These are phyloP conservation scores for Leptinotarsa haldemani DNA, from an alignment of 2,888 invertebrate genomes.

Conservation along the genomic window DNA sequence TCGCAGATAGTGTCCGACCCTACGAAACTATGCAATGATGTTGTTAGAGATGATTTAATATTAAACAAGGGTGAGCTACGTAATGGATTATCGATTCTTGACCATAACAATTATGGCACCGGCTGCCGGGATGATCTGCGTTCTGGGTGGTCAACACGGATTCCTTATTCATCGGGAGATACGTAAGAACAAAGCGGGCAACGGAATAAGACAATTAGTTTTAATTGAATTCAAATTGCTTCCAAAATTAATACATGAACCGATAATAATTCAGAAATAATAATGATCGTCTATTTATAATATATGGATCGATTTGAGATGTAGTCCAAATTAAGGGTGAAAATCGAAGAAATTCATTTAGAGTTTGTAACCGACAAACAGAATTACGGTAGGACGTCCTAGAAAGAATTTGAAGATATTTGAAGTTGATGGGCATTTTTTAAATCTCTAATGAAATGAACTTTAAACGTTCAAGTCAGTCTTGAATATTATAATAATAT, in stretches of 20 bases:
- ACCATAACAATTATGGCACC: constrained; percentile 28
- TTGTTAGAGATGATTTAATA: constrained; percentile 36
- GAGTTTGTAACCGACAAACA: too few species aligned
- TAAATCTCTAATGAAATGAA: too few species aligned
- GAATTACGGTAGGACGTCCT: too few species aligned
- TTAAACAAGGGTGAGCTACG: constrained; percentile 34
- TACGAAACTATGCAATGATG: constrained; percentile 27
- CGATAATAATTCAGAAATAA: neutral
- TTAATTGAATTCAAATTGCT: neutral
- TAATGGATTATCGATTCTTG: constrained; percentile 37
- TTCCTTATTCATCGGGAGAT: constrained; percentile 5
- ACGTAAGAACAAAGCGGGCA: constrained; percentile 12
- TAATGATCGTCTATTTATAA: neutral
- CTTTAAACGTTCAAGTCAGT: too few species aligned
- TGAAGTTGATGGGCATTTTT: too few species aligned
- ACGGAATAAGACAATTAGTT: constrained; percentile 15
- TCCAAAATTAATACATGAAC: neutral
- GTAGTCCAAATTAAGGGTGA: too few species aligned
- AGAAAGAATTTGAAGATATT: too few species aligned
- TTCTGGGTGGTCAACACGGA: constrained; percentile 1
- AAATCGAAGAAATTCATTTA: too few species aligned
- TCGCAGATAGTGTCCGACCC: constrained; percentile 21
- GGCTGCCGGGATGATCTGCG: constrained; percentile 12
- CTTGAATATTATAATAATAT: too few species aligned
- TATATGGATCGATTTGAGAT: too few species aligned